Percentiles rank a stretch among this genome's conserved stretches.
phyloP scores from a whole-genome alignment of 2,113 vertebrate genomes.

The Chaetodon trifascialis region DNA sequence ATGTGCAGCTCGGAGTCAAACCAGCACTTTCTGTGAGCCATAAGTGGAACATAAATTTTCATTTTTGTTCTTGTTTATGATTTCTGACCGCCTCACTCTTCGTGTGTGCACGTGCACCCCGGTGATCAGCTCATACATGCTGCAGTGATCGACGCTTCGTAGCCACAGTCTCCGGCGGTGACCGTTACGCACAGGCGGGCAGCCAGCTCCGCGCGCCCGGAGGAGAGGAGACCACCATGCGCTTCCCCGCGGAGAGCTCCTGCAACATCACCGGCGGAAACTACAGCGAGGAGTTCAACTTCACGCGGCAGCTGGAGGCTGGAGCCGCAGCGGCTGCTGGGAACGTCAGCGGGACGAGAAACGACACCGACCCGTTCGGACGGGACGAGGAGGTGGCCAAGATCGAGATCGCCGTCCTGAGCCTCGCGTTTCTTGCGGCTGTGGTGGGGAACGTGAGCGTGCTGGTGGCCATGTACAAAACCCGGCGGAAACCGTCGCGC shows the following conservation, averaged over 20 bases:
- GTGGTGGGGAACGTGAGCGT: constrained; percentile 91
- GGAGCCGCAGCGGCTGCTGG: not conserved
- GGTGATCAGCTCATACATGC: not conserved
- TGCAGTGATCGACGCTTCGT: not conserved
- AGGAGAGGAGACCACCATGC: constrained; percentile 42
- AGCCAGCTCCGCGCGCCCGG: constrained; percentile 29
- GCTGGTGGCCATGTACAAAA: constrained; percentile 88
- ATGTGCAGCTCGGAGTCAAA: constrained; percentile 1
- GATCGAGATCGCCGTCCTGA: constrained; percentile 92
- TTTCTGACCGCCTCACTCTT: not conserved
- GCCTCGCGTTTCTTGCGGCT: constrained; percentile 89
- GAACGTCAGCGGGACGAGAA: constrained; percentile 45
- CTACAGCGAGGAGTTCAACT: constrained; percentile 34
- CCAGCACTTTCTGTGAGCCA: not conserved
- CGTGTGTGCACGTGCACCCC: not conserved
- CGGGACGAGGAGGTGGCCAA: constrained; percentile 94
- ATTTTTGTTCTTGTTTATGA: not conserved
- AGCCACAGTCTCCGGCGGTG: not conserved
- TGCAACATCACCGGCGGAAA: constrained; percentile 56
- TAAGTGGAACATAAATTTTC: not conserved
- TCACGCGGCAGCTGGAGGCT: constrained; percentile 6
- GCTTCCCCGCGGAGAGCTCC: constrained; percentile 21
- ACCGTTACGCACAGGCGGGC: constrained; percentile 35
- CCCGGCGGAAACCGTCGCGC: constrained; percentile 89
- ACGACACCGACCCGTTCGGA: constrained; percentile 83